Base-by-base conservation (phyloP, 2,113 vertebrate genomes). In the Scophthalmus maximus region DNA sequence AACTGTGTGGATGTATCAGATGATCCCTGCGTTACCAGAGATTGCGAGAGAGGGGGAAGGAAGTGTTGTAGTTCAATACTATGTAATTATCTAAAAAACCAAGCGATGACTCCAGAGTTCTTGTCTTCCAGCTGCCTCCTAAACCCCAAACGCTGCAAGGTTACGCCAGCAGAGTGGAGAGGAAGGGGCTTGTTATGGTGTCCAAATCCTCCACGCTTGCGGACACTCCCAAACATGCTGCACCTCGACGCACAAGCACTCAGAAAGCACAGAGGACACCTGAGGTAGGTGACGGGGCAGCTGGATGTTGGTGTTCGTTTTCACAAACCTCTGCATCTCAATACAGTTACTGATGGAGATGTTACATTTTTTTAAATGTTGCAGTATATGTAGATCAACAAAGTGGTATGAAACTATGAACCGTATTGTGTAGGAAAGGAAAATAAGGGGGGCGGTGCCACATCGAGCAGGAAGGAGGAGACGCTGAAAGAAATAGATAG, bases 121-220 rank as follows among this genome's bases (percentile, higher is more conserved):
- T 61, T 82, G 49, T 72, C n/a, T 46, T 85, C 34, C 65, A 98
- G 96, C 90, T 94, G 46, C 93, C 95, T 50, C 92, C 92, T 4
- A 98, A 97, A 80, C 94, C 94, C 64, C 88, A 91, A 15, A 96
- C 94, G 5, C 79, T 97, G 68, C 94, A 94, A 40, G 87, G 89
- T 0, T 89, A 94, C 40, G 88, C 93, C 32, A 77, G 91, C 46
- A 95, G 93, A 76, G 26, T 65, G 29, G 83, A 87, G 27, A 90
- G 64, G 64, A 87, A 73, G 57, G 61, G n/a, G 8, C 23, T 77
- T 10, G 88, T 87, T 30, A n/a, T 46, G 0, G 17, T 27, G 0
- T 82, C 82, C 25, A 73, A 70, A 50, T 68, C 79, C 6, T 52
- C 78, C 22, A 70, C 65, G 5, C 6, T 76, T 3, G 34, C 52